Conservation (phyloP, 2,797 vertebrate species). For the Hybognathus amarus region DNA sequence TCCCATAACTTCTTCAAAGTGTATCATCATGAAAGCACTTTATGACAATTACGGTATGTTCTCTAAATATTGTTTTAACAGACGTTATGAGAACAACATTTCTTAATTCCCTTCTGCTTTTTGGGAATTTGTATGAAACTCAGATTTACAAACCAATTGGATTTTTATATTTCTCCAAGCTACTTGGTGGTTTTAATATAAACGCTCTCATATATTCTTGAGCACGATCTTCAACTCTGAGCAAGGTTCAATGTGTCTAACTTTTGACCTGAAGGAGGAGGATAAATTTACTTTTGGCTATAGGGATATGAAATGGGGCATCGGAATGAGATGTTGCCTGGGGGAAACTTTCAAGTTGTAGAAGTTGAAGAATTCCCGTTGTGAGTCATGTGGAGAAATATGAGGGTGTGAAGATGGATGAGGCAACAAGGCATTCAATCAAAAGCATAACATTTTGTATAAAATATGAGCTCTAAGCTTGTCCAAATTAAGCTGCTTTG, state of each 20-base stretch:
- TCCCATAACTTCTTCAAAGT: constrained; percentile 37
- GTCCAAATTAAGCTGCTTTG: background rate
- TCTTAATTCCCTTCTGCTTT: background rate
- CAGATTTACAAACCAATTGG: background rate
- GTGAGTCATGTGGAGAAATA: constrained; percentile 17
- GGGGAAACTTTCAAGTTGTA: background rate
- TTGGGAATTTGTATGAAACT: background rate
- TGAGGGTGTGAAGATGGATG: constrained; percentile 1
- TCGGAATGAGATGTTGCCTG: constrained; percentile 23
- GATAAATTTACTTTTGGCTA: constrained; percentile 24
- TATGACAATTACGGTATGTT: background rate
- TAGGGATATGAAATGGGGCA: constrained; percentile 20
- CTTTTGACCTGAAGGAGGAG: constrained; percentile 17
- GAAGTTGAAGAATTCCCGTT: constrained; percentile 7
- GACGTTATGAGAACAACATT: background rate
- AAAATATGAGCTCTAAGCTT: background rate
- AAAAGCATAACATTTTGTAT: background rate
- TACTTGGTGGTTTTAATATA: constrained; percentile 10
- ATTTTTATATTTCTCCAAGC: background rate
- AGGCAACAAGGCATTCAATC: background rate
- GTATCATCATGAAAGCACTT: constrained; percentile 1
- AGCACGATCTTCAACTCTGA: constrained; percentile 23
- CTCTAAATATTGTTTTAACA: constrained; percentile 18
- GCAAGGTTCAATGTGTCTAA: constrained; percentile 19
- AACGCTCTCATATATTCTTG: constrained; percentile 11